Base-by-base conservation (phyloP, 2,888 invertebrate genomes). In the Philhelius pedissequus region DNA sequence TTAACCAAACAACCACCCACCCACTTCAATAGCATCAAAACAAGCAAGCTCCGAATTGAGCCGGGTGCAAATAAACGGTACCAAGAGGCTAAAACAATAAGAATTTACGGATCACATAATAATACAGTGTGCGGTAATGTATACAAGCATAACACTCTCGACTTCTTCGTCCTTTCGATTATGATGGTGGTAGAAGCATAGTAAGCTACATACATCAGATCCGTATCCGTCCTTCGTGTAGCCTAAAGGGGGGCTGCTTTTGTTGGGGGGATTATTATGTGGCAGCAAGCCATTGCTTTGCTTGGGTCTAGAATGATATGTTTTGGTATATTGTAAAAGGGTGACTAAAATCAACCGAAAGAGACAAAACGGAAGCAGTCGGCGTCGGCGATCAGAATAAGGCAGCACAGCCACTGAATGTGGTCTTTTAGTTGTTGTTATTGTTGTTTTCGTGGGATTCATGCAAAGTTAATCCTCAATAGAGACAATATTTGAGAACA, bases 71-170 rank as follows among this genome's bases (percentile, higher is more conserved):
- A 83, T 83, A 83, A 83, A 83, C 83, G 74, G 56, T 58, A 78
- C 78, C 78, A 83, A 78, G 78, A 78, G 83, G 83, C 83, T 83
- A 78, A 83, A 83, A 83, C 83, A 83, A 83, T 83, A 83, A 74
- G 83, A 83, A 78, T 83, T 83, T 83, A 83, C 83, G 79, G 74
- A 83, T 83, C 83, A 83, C 83, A 83, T 83, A 83, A 83, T 83
- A 83, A 83, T 83, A 83, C 83, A 83, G 78, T 75, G 83, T 83
- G 79, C 64, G 78, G 79, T 74, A 78, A 74, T 83, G 74, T 83
- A 78, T 79, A 83, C 83, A 83, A 79, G 79, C 78, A 83, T 79
- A 83, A 76, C 83, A 74, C 83, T 78, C 69, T 74, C 82, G 77
- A 77, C 73, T 77, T 77, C 68, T 79, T 79, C 66, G 60, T 73